Conservation (phyloP, 1,140 invertebrate species). For the Scylla paramamosain region DNA sequence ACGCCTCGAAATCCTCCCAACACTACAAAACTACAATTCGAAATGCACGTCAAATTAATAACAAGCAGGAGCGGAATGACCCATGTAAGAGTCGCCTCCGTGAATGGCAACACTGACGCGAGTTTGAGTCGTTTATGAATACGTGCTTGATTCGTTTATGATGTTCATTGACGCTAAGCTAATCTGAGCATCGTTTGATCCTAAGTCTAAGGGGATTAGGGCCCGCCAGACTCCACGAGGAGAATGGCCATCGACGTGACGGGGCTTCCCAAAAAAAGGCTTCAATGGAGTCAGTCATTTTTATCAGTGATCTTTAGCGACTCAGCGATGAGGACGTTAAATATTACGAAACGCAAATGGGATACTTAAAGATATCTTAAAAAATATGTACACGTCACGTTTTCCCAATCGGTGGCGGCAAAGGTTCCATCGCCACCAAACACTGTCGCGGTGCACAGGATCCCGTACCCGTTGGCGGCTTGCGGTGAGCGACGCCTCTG, state of each 20-base stretch:
- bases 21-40: no score
- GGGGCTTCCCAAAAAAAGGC: constrained; percentile 15
- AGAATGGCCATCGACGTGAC: constrained; percentile 37
- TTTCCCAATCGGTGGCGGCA: no score
- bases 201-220: constrained; percentile 55
- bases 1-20: no score
- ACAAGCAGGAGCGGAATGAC: neutral
- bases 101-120: constrained; percentile 52
- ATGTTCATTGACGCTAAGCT: constrained; percentile 73
- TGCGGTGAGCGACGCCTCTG: neutral
- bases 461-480: neutral
- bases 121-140: constrained; percentile 67
- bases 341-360: neutral
- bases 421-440: neutral
- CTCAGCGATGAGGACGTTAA: neutral
- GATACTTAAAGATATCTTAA: neutral
- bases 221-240: constrained; percentile 37
- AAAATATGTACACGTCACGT: no score
- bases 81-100: neutral
- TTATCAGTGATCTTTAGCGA: constrained; percentile 6
- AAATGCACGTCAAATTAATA: neutral
- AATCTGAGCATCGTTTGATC: constrained; percentile 74
- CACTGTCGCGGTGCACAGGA: neutral
- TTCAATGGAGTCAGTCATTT: constrained; percentile 41
- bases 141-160: constrained; percentile 70